Evolutionary conservation across 2,113 vertebrate genomes (phyloP), one percentile per base, ranked within the genome.

Genomic region (Oncorhynchus masou): DNA sequence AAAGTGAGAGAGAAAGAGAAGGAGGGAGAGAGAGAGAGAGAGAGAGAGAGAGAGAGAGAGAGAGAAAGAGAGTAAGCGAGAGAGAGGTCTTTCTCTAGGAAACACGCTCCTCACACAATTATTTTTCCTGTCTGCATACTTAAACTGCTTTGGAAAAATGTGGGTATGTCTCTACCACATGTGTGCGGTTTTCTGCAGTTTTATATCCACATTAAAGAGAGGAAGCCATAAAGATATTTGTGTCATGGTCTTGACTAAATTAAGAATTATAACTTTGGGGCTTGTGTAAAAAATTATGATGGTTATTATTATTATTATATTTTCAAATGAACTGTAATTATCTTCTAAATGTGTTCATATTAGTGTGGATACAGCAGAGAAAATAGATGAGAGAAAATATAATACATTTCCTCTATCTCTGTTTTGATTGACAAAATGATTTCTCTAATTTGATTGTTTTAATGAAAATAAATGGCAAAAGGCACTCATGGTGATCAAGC

Each of bases 91-190:
- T 78, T 85, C 80, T 86, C 74, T 86, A 83, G 77, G n/a, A 89
- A 87, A 79, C 79, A 77, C 77, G 71, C 79, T 84, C 69, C 79
- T 87, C 66, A 57, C 74, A 81, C 73, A 90, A 88, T 91, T 88
- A 86, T 90, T 91, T 92, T 91, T 88, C 87, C 84, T 89, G 90
- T 92, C 84, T 88, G 85, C 77, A 79, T 84, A 79, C 74, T 89
- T 86, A 79, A 72, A 62, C 81, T 76, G 67, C 73, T 72, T 76
- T 88, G 83, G 83, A 86, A 85, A n/a, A 86, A 85, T 79, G 81
- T 83, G 81, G 79, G 79, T 84, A 82, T 85, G 84, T 85, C 75
- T 86, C 78, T 82, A 83, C 85, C 79, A 82, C 79, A 74, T 90
- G 81, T 84, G 81, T 81, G 78, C 74, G 81, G 81, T 77, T 87